Evolutionary conservation across 2,113 vertebrate species (phyloP).

Genomic region (Ahaetulla prasina): DNA sequence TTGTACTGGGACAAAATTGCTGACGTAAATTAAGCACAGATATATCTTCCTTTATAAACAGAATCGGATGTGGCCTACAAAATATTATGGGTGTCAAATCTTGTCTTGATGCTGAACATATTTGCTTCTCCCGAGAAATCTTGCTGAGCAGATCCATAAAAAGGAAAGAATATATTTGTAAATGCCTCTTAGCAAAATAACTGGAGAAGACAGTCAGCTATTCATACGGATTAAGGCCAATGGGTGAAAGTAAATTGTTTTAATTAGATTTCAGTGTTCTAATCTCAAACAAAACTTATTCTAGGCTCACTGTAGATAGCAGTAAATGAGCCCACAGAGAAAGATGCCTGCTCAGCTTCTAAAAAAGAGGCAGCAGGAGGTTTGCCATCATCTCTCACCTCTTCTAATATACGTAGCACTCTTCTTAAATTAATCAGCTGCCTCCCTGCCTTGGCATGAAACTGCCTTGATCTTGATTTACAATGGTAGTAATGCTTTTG

Average conservation of each 20-base stretch:
- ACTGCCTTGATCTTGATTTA: conserved; percentile 71
- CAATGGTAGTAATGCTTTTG: conserved; percentile 67
- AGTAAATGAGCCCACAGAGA: conserved; percentile 48
- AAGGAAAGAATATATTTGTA: conserved; percentile 60
- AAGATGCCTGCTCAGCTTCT: conserved; percentile 51
- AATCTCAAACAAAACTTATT: conserved; percentile 63
- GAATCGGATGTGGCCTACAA: conserved; percentile 29
- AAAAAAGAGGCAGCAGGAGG: conserved; percentile 50
- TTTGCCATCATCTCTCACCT: conserved; percentile 58
- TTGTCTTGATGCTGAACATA: conserved; percentile 1
- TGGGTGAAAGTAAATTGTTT: conserved; percentile 66
- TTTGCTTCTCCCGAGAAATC: conserved; percentile 52
- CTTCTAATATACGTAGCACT: conserved; percentile 57
- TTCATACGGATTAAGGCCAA: conserved; percentile 65
- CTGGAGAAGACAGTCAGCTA: conserved; percentile 58
- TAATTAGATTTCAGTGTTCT: conserved; percentile 67
- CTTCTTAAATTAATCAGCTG: conserved; percentile 57
- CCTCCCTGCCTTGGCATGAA: conserved; percentile 65
- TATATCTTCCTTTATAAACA: conserved; percentile 12
- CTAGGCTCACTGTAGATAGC: conserved; percentile 50
- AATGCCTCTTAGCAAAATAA: conserved; percentile 65
- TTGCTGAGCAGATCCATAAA: conserved; percentile 57
- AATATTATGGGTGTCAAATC: conserved; percentile 24
- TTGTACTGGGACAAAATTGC: background rate
- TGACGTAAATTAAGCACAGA: background rate